These are phyloP conservation scores for Bombus polaris DNA, from an alignment of 1,140 invertebrate genomes.

Conservation along the genomic window DNA sequence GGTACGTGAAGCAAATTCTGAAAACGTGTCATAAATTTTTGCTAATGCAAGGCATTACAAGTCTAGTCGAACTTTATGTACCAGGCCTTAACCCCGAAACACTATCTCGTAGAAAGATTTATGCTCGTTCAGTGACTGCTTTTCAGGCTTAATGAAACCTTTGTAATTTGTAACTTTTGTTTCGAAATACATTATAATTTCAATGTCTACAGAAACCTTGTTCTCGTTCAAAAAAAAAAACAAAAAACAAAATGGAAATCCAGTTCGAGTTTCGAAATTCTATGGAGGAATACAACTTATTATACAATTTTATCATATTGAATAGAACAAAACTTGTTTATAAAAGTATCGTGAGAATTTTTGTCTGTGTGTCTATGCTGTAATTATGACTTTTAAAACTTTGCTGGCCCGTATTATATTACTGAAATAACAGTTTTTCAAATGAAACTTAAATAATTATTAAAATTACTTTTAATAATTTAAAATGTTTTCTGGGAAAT, in stretches of 20 bases:
- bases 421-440: no score
- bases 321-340: no score
- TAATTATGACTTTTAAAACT: no score
- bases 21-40: slow-evolving; percentile 37
- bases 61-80: slow-evolving; percentile 34
- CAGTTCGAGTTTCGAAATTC: background rate
- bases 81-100: slow-evolving; percentile 9
- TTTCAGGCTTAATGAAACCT: slow-evolving; percentile 1
- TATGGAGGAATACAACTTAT: background rate
- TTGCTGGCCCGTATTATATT: no score
- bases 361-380: no score
- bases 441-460: no score
- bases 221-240: background rate
- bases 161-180: background rate
- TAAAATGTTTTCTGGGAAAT: no score
- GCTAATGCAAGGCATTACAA: slow-evolving; percentile 37
- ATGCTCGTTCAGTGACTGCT: slow-evolving; percentile 8
- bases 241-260: background rate
- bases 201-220: background rate
- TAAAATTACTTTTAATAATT: no score
- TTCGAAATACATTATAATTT: background rate
- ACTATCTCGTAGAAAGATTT: slow-evolving; percentile 4
- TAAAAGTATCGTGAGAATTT: no score
- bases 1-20: background rate
- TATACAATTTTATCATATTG: no score